Conservation (phyloP, 2,113 vertebrate genomes). For the Psammodynastes pulverulentus region DNA sequence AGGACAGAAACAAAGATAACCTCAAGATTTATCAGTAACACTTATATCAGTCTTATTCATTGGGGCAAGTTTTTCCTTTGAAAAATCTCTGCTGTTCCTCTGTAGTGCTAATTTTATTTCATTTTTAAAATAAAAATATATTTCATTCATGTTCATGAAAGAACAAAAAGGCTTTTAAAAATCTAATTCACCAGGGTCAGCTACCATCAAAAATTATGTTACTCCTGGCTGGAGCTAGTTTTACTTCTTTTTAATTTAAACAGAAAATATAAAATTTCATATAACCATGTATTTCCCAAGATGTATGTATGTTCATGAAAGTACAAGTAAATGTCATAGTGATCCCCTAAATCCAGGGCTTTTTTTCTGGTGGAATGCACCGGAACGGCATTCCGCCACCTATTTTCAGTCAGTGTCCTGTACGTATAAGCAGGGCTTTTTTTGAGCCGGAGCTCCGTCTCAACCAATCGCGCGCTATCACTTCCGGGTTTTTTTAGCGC, state of each 20-base stretch:
- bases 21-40: neutral
- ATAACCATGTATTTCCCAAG: neutral
- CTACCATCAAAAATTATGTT: neutral
- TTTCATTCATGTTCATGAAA: neutral
- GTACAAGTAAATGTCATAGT: neutral
- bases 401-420: no score
- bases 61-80: neutral
- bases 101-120: neutral
- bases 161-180: neutral
- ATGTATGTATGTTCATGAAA: neutral
- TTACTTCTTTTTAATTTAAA: neutral
- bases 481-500: no score
- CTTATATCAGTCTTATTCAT: neutral
- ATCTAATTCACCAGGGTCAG: neutral
- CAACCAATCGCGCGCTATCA: no score
- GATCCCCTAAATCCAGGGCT: neutral
- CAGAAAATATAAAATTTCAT: neutral
- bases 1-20: neutral
- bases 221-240: neutral
- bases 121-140: neutral
- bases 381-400: no score
- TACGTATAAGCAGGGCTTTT: no score
- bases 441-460: no score
- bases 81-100: neutral
- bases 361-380: no score